Evolutionary conservation across 2,113 vertebrate genomes (phyloP).

Genomic region (Laticauda laticaudata): DNA sequence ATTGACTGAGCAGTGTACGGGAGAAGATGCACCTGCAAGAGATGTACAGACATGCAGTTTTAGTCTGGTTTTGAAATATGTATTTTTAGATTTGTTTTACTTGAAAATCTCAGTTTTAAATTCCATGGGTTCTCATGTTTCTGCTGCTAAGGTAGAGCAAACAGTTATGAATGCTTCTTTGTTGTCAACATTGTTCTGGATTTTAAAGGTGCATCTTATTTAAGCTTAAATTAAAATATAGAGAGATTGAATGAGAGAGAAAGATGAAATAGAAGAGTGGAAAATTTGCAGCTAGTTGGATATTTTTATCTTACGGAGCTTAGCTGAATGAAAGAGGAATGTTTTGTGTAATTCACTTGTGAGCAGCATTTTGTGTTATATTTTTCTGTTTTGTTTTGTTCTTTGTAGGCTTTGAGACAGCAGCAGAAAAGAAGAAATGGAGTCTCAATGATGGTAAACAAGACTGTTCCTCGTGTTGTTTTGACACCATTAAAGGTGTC

Average conservation of each 20-base stretch:
- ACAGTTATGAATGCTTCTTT: conserved; percentile 63
- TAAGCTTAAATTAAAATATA: conserved; percentile 56
- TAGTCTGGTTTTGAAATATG: conserved; percentile 72
- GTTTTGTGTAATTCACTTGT: conserved; percentile 64
- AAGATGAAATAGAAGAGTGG: conserved; percentile 51
- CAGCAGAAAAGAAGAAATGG: conserved; percentile 87
- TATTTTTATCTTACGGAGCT: conserved; percentile 57
- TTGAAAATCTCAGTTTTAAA: conserved; percentile 62
- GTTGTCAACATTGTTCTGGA: conserved; percentile 66
- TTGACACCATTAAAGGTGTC: conserved; percentile 86
- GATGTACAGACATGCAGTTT: conserved; percentile 75
- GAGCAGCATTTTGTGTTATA: conserved; percentile 61
- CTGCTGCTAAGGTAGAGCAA: conserved; percentile 68
- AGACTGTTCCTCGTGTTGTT: conserved; percentile 85
- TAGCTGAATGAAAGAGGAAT: conserved; percentile 53
- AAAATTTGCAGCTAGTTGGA: conserved; percentile 61
- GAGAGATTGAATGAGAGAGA: conserved; percentile 62
- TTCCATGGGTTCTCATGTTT: conserved; percentile 63
- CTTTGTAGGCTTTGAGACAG: conserved; percentile 83
- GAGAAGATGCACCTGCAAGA: conserved; percentile 77
- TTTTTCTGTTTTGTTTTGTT: conserved; percentile 68
- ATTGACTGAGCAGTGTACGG: conserved; percentile 76
- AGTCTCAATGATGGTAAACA: conserved; percentile 88
- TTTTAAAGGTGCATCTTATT: conserved; percentile 59
- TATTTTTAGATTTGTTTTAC: conserved; percentile 64